Percentiles rank a stretch among this genome's conserved stretches.
Conservation (phyloP, 2,888 invertebrate genomes). For the Cylindroiulus punctatus region DNA sequence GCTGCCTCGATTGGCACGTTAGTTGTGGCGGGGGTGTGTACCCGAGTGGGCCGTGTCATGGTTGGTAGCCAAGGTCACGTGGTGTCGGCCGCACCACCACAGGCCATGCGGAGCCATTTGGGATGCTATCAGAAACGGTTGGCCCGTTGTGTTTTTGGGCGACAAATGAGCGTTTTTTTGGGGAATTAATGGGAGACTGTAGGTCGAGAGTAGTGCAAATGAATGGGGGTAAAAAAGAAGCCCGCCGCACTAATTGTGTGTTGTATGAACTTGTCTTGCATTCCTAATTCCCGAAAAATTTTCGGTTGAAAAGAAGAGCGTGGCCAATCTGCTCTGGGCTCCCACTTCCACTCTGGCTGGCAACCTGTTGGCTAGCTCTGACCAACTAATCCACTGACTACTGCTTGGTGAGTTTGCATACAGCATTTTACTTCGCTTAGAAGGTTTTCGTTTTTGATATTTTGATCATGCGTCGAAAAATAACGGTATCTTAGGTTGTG, state of each 20-base stretch:
- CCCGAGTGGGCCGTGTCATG: slow-evolving; percentile 2
- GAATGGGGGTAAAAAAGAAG: slow-evolving; percentile 34
- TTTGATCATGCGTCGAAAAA: no score
- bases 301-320: slow-evolving; percentile 21
- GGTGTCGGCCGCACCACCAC: slow-evolving; percentile 9
- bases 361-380: slow-evolving; percentile 11
- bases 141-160: background rate
- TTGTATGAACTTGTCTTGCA: slow-evolving; percentile 34
- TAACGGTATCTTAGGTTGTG: no score
- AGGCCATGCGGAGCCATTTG: background rate
- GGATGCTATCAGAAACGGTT: slow-evolving; percentile 29
- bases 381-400: background rate
- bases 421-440: no score
- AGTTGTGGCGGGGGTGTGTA: slow-evolving; percentile 5
- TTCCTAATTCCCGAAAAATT: slow-evolving; percentile 37
- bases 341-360: slow-evolving; percentile 16
- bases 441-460: no score
- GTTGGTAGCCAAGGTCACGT: slow-evolving; percentile 13
- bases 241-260: slow-evolving; percentile 38
- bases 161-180: background rate
- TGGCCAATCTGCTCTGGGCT: slow-evolving; percentile 31
- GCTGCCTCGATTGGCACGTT: background rate
- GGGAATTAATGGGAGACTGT: background rate
- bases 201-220: slow-evolving; percentile 4
- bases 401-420: background rate